Base-by-base conservation (phyloP, 2,797 vertebrate species). In the Oryzias dopingdopingensis region DNA sequence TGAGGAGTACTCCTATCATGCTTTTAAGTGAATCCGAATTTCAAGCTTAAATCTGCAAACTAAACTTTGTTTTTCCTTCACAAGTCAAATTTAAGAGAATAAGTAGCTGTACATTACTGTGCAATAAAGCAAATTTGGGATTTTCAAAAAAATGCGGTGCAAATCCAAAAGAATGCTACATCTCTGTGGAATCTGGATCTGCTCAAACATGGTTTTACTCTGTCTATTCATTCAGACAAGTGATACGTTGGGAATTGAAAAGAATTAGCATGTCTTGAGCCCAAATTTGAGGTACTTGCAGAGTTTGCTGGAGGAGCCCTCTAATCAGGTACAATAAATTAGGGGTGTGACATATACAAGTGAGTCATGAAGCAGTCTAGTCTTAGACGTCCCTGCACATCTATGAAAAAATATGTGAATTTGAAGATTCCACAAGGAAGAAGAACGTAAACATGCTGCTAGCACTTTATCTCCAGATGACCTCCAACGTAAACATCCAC, bases 401-500 rank as follows among this genome's bases (percentile, higher is more conserved):
- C 70, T 42, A 67, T 52, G 52, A 40, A 56, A 18, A 70, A 67
- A 62, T 49, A 52, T 2, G 51, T 61, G 56, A 79, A 62, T 45
- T 23, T 29, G 29, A 64, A 64, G 57, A 60, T 56, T 48, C 50
- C 51, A 66, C 59, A 70, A 64, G 64, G 37, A 73, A 70, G 24
- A 51, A 17, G 73, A 84, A 65, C 40, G 60, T 62, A 71, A 82
- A 84, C 69, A 80, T 43, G 26, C 42, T 0, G 13, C 62, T 63
- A 45, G 60, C 59, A 68, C 55, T 46, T 18, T 49, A 63, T 67
- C 47, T 47, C 65, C 69, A 77, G 60, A 78, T 60, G 54, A 65
- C 23, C 52, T 59, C 56, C 68, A 74, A 65, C 61, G 64, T 71
- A 80, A 86, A 80, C 75, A 78, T 54, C 65, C 70, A 63, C 49